Base-by-base conservation (phyloP, 35 echinoderm and acorn worm genomes). In the Stichopus chloronotus region DNA sequence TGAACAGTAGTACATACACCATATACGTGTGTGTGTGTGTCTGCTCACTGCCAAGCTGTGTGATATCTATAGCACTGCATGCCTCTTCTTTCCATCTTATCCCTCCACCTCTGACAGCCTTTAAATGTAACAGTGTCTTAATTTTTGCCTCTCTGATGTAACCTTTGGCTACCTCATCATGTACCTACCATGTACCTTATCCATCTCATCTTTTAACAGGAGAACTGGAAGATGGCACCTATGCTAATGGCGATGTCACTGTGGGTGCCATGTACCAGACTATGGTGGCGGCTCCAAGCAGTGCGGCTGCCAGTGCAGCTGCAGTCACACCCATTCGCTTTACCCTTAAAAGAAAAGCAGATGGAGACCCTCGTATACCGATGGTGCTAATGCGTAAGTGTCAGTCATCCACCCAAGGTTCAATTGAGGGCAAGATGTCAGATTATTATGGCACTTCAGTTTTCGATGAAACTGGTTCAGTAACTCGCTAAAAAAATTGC, bases 301-400 rank as follows among this genome's bases (percentile, higher is more conserved):
- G 55, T 57, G 76, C 55, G 11, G 90, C 90, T 79, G 90, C 90
- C 9, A 91, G 90, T 59, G 90, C 90, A 8, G 90, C 90, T 55
- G 90, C 90, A 14, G 90, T 91, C 52, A 91, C 90, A 25, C 90
- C 90, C 20, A 91, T 91, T 57, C 54, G 90, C 30, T 91, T 91
- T 59, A 91, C 90, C 52, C 76, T 91, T 53, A 91, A 91, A 52
- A 55, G 90, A 8, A 91, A 79, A 58, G 90, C 90, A 53, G 90
- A 91, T 79, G 90, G 90, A 11, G 90, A 91, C 72, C 69, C 76
- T 12, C 43, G 90, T 54, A 78, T 91, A 91, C 90, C 90, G 19
- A 91, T 91, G 90, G 90, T 91, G 90, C 90, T 91, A 55, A 91
- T 91, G 90, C 90, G 90, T 91, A 91, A 91, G 90, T 91, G 17